Evolutionary conservation across 2,113 vertebrate species (phyloP), one percentile per base, ranked within the genome.

Genomic region (Alligator mississippiensis): DNA sequence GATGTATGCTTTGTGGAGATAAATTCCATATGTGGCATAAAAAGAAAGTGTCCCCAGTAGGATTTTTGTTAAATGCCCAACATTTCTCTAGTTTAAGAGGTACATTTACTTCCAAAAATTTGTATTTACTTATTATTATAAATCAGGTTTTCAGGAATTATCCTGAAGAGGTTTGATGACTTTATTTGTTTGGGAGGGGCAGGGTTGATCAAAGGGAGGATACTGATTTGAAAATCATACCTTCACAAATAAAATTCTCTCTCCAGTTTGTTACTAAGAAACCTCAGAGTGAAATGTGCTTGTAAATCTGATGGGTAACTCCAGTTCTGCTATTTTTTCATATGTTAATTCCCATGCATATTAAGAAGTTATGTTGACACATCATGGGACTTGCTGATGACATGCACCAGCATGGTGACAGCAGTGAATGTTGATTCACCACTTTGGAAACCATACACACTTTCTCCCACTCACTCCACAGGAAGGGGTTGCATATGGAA

Each of bases 321-420:
- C 14, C 64, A 11, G 11, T 3, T 12, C 6, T 59, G 9, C 12
- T 4, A 4, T 2, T 18, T 21, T 89, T 82, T 19, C 28, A 1
- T 38, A 17, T 3, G 6, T 9, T 15, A 19, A 72, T 80, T 77
- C 6, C 11, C 11, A 5, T 0, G 0, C 8, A 27, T 3, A 27
- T 84, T 38, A 8, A 24, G 38, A 19, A 12, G 24, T 3, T 57
- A 6, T 84, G 16, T 25, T 27, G 57, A 22, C 34, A 34, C 4
- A 70, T 70, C 19, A 47, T 59, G 54, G 55, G 22, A 30, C 5
- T 25, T 18, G 11, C 10, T 27, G n/a, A 55, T 61, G 55, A 24
- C 30, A 28, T 24, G 47, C 4, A 17, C 62, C 28, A 62, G 30
- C 19, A 1, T 0, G 8, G 11, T 66, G 66, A 13, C 54, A 34